phyloP scores from a whole-genome alignment of 2,797 vertebrate genomes.

The Diplodus sargus region DNA sequence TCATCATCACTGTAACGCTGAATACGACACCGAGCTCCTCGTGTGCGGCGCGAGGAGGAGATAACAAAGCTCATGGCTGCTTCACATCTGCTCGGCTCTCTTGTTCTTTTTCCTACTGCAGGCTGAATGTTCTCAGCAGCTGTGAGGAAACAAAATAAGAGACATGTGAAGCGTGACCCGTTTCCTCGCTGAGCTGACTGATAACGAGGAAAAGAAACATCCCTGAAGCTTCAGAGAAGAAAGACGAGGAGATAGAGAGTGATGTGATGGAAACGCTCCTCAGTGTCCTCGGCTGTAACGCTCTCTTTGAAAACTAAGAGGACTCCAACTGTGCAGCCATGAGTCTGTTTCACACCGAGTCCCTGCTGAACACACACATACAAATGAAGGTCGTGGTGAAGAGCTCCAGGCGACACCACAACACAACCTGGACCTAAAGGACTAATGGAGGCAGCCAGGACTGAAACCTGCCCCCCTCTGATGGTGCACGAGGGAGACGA shows the following conservation, averaged over 20 bases:
- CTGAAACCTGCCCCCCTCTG: conserved; percentile 4
- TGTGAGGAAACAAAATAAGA: conserved; percentile 40
- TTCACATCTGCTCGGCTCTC: conserved; percentile 25
- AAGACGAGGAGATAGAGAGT: background rate
- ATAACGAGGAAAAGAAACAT: conserved; percentile 25
- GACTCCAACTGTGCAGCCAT: background rate
- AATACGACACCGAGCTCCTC: background rate
- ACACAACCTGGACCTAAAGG: background rate
- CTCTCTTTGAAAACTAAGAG: conserved; percentile 30
- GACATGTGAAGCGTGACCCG: conserved; percentile 25
- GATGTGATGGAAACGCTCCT: conserved; percentile 15
- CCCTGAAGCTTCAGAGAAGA: conserved; percentile 33
- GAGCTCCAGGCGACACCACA: conserved; percentile 11
- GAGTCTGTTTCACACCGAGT: conserved; percentile 10
- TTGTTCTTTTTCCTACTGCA: background rate
- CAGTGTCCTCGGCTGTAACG: conserved; percentile 36
- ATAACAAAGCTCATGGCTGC: background rate
- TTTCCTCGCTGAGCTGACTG: conserved; percentile 36
- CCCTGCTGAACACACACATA: background rate
- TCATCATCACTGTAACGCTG: background rate
- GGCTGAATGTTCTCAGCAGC: conserved; percentile 52
- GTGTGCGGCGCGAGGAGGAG: background rate
- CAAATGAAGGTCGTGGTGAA: conserved; percentile 29
- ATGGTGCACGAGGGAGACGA: conserved; percentile 16
- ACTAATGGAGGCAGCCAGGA: conserved; percentile 24